Conservation (phyloP, 1,140 invertebrate genomes). For the Drosophila rhopaloa region DNA sequence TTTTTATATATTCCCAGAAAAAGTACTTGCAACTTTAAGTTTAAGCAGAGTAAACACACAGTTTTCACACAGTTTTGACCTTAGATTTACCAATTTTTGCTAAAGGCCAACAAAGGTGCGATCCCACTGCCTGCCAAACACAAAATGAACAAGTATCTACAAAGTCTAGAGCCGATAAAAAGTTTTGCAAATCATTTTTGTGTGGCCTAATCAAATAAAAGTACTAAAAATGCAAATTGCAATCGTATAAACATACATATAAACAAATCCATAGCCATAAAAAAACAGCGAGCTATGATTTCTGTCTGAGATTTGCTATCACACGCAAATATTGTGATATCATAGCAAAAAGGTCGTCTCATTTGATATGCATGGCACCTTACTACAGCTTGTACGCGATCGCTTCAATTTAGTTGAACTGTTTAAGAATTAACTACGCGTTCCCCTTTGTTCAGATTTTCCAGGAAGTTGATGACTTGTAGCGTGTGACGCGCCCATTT, state of each 20-base stretch:
- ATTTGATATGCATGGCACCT: constrained; percentile 25
- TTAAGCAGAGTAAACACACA: neutral
- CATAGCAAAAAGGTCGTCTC: neutral
- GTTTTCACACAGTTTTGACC: neutral
- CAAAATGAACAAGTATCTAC: neutral
- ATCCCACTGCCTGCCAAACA: neutral
- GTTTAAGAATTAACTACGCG: constrained; percentile 29
- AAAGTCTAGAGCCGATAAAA: constrained; percentile 13
- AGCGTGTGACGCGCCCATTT: constrained; percentile 34
- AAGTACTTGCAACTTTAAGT: neutral
- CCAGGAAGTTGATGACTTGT: constrained; percentile 29
- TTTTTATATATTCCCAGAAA: neutral
- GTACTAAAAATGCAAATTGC: constrained; percentile 40
- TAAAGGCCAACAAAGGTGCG: constrained; percentile 22
- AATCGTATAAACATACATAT: neutral
- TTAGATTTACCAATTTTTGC: neutral
- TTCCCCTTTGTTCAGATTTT: constrained; percentile 19
- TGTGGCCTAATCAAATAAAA: constrained; percentile 9
- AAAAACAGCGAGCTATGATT: constrained; percentile 3
- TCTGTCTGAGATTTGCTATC: constrained; percentile 5
- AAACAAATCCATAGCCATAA: constrained; percentile 9
- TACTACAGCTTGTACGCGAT: neutral
- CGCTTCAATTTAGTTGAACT: constrained; percentile 26
- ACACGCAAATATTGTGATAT: neutral
- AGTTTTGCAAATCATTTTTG: constrained; percentile 11